phyloP scores from a whole-genome alignment of 2,888 invertebrate genomes.

The Xanthorhoe spadicearia region DNA sequence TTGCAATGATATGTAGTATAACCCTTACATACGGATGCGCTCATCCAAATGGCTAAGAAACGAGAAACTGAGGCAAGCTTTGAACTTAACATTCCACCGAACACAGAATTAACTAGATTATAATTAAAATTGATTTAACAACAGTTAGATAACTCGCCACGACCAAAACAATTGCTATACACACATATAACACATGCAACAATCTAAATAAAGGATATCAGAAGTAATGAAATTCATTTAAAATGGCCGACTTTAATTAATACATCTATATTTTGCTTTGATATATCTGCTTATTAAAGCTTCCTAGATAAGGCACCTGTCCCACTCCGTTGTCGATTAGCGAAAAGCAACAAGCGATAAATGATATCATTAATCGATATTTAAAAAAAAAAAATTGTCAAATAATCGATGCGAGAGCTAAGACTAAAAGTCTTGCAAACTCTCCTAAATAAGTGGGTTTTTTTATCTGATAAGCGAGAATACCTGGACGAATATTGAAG shows the following conservation, averaged over 20 bases:
- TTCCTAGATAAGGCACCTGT: no score
- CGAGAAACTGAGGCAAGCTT: slow-evolving; percentile 53
- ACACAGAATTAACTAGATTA: slow-evolving; percentile 51
- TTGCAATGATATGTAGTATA: slow-evolving; percentile 4
- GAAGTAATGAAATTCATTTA: neutral
- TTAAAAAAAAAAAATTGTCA: no score
- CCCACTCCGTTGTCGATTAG: no score
- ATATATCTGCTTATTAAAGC: neutral
- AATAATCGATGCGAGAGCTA: no score
- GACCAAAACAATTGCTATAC: neutral
- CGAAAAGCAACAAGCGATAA: no score
- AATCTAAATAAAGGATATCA: neutral
- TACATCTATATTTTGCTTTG: neutral
- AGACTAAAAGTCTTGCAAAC: no score
- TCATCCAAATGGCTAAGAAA: slow-evolving; percentile 63
- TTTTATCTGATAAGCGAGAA: no score
- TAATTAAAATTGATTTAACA: slow-evolving; percentile 4
- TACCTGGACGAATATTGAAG: no score
- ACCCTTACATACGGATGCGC: slow-evolving; percentile 45
- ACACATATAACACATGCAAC: neutral
- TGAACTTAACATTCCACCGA: slow-evolving; percentile 50
- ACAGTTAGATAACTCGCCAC: slow-evolving; percentile 8
- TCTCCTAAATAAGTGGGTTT: no score
- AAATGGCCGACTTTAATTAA: neutral
- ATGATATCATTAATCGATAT: no score